These are phyloP conservation scores for Podarcis raffonei DNA, from an alignment of 2,113 vertebrate genomes.

Conservation along the genomic window DNA sequence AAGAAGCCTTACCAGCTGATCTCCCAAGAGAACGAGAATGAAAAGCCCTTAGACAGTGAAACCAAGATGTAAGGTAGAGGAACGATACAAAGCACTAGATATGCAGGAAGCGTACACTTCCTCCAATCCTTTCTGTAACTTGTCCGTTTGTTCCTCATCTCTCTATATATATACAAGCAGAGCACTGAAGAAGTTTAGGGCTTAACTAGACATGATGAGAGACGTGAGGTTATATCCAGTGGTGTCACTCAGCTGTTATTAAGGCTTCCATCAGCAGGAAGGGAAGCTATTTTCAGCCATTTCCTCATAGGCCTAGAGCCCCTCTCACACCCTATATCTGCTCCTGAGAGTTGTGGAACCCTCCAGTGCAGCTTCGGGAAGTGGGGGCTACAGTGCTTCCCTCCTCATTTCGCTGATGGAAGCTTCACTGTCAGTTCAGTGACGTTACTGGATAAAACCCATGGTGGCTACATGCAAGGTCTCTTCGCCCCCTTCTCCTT, in stretches of 20 bases:
- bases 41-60: slow-evolving; percentile 84
- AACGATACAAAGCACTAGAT: slow-evolving; percentile 32
- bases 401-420: too few species aligned
- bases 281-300: too few species aligned
- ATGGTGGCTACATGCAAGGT: neutral
- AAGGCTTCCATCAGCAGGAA: too few species aligned
- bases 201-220: slow-evolving; percentile 38
- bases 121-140: slow-evolving; percentile 21
- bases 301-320: too few species aligned
- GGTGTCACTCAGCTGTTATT: too few species aligned
- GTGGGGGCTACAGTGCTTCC: too few species aligned
- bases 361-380: too few species aligned
- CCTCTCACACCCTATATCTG: too few species aligned
- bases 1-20: slow-evolving; percentile 92
- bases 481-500: neutral
- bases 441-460: too few species aligned
- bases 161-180: slow-evolving; percentile 28
- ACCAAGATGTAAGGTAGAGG: slow-evolving; percentile 89
- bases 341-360: too few species aligned
- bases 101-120: slow-evolving; percentile 40
- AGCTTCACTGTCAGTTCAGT: too few species aligned
- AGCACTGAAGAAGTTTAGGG: slow-evolving; percentile 57
- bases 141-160: slow-evolving; percentile 39
- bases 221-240: neutral
- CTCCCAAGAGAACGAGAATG: slow-evolving; percentile 85